Base-by-base conservation (phyloP, 2,797 vertebrate species). In the Melopsittacus undulatus region DNA sequence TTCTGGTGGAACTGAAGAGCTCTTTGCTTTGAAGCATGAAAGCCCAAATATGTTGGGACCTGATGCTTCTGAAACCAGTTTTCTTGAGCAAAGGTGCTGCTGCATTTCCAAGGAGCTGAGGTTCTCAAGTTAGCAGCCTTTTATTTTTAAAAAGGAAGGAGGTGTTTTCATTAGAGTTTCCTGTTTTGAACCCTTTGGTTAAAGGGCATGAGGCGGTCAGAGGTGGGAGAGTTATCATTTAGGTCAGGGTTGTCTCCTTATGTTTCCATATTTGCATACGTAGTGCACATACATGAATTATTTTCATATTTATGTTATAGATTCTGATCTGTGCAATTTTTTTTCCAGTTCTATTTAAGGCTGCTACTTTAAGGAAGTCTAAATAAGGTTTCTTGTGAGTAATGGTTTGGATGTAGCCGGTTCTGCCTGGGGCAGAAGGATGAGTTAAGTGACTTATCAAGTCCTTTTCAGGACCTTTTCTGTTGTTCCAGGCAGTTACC, bases 81-180 rank as follows among this genome's bases (percentile, higher is more conserved):
- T 84, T 86, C 40, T 66, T 74, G 48, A 79, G 56, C 79, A 91
- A 42, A 84, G 34, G 10, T 90, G 34, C 70, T 18, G 15, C 70
- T 64, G 56, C 30, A 46, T 82, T 82, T 90, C 48, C 27, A 79
- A 85, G 83, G 42, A 89, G 27, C 56, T 77, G 48, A 76, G 32
- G 26, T 84, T 90, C 72, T 93, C 52, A 75, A 13, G 30, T 7
- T 6, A 84, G 40, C 36, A 74, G 32, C 21, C 45, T 92, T 91
- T 91, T 64, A 80, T 87, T 88, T 94, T 83, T 94, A 3, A 83
- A 94, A 90, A 87, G 86, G 95, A 95, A 96, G 86, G 64, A 87
- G 42, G 4, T 91, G 75, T 92, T 96, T 94, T 79, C 84, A 69
- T 89, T 93, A 40, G 54, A 70, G 64, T 84, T 96, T 96, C 91